Evolutionary conservation across 64 coral and sea anemone species (phyloP), one percentile per base, ranked within the genome.

Genomic region (Pachyseris speciosa): DNA sequence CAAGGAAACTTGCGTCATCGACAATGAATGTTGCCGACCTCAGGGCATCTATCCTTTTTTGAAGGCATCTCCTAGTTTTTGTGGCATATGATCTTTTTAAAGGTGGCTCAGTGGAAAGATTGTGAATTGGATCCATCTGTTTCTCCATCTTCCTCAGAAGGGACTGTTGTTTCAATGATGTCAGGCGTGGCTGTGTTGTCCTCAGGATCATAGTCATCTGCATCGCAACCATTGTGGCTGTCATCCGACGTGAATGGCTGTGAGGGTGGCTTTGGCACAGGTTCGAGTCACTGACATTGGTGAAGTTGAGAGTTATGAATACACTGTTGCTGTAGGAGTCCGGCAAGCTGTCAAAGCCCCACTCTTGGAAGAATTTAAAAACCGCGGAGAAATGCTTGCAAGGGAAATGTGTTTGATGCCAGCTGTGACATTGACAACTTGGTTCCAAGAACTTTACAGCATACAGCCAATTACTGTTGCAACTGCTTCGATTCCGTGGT

Each of bases 401-500:
- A 13, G 91, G 84, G 41, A 87, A 87, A 7, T 73, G 43, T 4
- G 77, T 81, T 17, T 65, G 65, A 7, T 24, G 7, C 91, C 91
- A 86, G 20, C 29, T 73, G 57, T 94, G 33, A 57, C 75, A 94
- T 15, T 78, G 47, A 28, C 74, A 88, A 55, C 64, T 64, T 59
- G 84, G 75, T 22, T 68, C 67, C 7, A 16, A 40, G 25, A 94
- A 64, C 11, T 81, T 71, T 0, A 94, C 92, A 31, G 39, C 68
- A 22, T 64, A 78, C 27, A 57, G 71, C n/a, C 32, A 28, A 9
- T 7, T 80, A 28, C 3, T 71, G 27, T 93, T 5, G 13, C 36
- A 70, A 25, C 22, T 59, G 67, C 87, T 90, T 94, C 87, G 48
- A 94, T 72, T 40, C 70, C 87, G n/a, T 94, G 86, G 69, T 94